phyloP scores from a whole-genome alignment of 2,888 invertebrate genomes.

The Sacculina carcini region DNA sequence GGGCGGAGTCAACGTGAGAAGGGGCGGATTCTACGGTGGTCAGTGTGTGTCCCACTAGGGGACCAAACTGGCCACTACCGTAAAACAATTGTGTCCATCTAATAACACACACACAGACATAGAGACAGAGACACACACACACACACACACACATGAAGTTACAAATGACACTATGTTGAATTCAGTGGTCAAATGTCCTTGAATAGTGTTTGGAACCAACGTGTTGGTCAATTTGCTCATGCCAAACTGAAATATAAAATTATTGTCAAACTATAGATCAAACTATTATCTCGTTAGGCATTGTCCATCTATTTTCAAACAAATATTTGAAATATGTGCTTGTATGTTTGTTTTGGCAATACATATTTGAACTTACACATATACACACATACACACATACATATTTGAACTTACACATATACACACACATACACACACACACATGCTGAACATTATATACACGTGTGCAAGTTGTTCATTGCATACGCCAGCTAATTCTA shows the following conservation, averaged over 20 bases:
- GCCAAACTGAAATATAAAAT: neutral
- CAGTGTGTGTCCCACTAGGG: neutral
- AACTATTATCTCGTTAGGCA: too few species aligned
- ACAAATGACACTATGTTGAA: neutral
- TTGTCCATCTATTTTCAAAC: too few species aligned
- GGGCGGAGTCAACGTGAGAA: too few species aligned
- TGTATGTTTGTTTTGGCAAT: too few species aligned
- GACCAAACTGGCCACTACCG: constrained; percentile 27
- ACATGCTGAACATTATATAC: neutral
- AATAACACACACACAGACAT: constrained; percentile 12
- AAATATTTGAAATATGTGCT: too few species aligned
- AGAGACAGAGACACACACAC: neutral
- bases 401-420: neutral
- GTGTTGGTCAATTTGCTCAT: neutral
- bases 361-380: neutral
- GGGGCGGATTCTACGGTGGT: too few species aligned
- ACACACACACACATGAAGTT: constrained; percentile 9
- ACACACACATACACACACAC: neutral
- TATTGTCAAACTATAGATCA: neutral
- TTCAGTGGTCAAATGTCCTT: constrained; percentile 1
- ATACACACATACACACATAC: neutral
- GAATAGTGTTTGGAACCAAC: neutral
- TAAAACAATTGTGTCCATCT: constrained; percentile 82
- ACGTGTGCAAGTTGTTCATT: neutral
- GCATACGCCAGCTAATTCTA: too few species aligned